Conservation (phyloP, 2,113 vertebrate species). For the Malurus cyaneus region DNA sequence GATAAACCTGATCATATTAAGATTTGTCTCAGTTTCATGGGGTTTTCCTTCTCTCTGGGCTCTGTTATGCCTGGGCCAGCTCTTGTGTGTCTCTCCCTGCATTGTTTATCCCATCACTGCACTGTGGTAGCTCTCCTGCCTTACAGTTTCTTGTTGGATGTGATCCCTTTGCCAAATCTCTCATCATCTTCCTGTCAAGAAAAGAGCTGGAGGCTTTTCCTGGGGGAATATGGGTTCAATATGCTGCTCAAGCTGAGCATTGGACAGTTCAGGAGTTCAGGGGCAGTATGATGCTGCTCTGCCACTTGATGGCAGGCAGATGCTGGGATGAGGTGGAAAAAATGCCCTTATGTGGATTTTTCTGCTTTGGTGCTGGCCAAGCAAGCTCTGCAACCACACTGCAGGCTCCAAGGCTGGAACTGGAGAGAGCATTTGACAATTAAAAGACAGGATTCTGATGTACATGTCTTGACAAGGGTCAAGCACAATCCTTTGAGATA, state of each 20-base stretch:
- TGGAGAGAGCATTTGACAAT: not conserved
- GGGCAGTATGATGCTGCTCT: not conserved
- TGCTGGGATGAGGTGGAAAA: not conserved
- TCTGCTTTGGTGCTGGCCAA: not conserved
- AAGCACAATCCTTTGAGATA: not conserved
- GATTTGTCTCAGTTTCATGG: not conserved
- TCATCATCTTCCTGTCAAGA: not conserved
- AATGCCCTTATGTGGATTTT: not conserved
- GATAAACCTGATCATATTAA: not conserved
- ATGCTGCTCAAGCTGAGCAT: fast-evolving
- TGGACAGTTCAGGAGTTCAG: not conserved
- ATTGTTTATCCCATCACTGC: not conserved
- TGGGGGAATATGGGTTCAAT: not conserved
- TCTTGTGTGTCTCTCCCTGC: not conserved
- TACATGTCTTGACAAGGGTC: not conserved
- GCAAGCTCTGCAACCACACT: not conserved
- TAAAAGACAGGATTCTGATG: not conserved
- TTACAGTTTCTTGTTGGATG: fast-evolving
- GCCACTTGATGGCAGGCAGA: not conserved
- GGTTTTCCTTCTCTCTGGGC: not conserved
- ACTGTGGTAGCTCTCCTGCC: not conserved
- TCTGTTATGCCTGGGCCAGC: fast-evolving
- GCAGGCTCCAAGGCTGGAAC: not conserved
- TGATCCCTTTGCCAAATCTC: not conserved
- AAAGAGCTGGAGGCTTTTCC: not conserved